Evolutionary conservation across 2,113 vertebrate genomes (phyloP).

Genomic region (Ictalurus punctatus): DNA sequence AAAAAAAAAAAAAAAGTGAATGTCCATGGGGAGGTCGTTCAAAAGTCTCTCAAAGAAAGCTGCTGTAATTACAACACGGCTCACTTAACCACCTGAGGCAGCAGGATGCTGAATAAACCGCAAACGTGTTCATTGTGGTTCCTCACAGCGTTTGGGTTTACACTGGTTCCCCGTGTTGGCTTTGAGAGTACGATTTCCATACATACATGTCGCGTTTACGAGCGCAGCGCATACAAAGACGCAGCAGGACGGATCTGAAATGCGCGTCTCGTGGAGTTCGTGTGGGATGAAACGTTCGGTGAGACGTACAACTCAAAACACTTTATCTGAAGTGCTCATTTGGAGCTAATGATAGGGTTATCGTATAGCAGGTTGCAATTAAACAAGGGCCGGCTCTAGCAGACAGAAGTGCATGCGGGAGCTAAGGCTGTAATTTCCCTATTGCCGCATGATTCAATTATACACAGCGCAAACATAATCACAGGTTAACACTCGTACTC

Average conservation of each 20-base stretch:
- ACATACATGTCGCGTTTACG: not conserved
- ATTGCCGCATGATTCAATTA: not conserved
- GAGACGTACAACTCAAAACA: not conserved
- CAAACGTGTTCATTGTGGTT: not conserved
- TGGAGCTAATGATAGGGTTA: not conserved
- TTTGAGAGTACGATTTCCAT: not conserved
- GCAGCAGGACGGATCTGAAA: not conserved
- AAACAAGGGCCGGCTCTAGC: not conserved
- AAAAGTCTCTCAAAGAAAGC: not conserved
- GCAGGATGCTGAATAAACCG: not conserved
- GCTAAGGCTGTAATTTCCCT: not conserved
- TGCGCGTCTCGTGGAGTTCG: not conserved
- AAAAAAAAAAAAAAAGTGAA: not conserved
- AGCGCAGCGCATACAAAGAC: not conserved
- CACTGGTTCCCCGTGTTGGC: not conserved
- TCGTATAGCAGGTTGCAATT: not conserved
- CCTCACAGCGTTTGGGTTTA: not conserved
- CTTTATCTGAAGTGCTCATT: not conserved
- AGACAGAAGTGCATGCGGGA: not conserved
- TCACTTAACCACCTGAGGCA: not conserved
- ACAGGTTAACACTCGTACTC: not conserved
- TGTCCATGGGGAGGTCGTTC: not conserved
- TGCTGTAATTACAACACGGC: not conserved
- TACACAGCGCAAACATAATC: not conserved
- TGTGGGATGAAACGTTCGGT: not conserved